These are phyloP conservation scores for Characodon lateralis DNA, from an alignment of 2,797 vertebrate genomes.

Conservation along the genomic window DNA sequence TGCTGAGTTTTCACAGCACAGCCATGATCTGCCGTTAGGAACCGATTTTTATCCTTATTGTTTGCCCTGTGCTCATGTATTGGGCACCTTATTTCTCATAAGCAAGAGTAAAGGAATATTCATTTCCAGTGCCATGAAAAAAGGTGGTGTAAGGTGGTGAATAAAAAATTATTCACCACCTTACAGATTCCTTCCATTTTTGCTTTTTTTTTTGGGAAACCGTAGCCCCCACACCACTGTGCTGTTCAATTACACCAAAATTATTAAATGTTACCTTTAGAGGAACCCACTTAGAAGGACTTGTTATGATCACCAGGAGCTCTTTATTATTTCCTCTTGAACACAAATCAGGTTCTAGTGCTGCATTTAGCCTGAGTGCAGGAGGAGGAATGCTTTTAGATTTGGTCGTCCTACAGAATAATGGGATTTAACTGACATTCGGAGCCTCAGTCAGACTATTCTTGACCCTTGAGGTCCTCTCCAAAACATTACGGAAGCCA, in stretches of 20 bases:
- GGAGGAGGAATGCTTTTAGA: no score
- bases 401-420: not conserved
- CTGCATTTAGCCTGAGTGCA: no score
- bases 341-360: no score
- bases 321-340: no score
- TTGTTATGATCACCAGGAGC: no score
- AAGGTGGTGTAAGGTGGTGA: no score
- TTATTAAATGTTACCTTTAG: no score
- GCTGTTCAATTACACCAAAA: no score
- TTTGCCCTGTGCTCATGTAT: slow-evolving; percentile 14
- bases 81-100: slow-evolving; percentile 9
- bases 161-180: not conserved
- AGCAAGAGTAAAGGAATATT: not conserved
- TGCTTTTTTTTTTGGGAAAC: not conserved
- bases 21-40: slow-evolving; percentile 44
- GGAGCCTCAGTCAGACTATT: not conserved
- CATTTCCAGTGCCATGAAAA: not conserved
- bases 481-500: not conserved
- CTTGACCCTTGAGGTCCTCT: not conserved
- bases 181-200: not conserved
- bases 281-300: no score
- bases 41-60: slow-evolving; percentile 30
- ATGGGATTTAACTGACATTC: not conserved
- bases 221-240: no score
- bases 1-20: slow-evolving; percentile 64